Percentiles rank a stretch among this genome's conserved stretches.
Evolutionary conservation across 2,113 vertebrate species (phyloP).

Genomic region (Ginglymostoma cirratum): DNA sequence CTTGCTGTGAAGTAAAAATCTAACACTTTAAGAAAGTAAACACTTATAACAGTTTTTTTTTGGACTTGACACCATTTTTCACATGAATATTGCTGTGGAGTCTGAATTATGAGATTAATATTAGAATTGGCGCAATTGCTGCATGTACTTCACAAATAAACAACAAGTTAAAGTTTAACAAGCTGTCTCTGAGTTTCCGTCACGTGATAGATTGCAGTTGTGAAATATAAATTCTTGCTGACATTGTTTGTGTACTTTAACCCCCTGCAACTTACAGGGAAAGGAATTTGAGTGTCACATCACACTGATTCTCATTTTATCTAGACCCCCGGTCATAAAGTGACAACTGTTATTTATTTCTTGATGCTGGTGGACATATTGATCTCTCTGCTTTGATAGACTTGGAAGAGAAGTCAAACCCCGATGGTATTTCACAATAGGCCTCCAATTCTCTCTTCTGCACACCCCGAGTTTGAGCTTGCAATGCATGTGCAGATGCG

Average conservation of each 20-base stretch:
- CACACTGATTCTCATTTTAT: background rate
- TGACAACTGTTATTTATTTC: background rate
- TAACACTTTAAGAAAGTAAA: background rate
- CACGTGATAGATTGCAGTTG: constrained; percentile 21
- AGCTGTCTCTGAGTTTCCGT: constrained; percentile 1
- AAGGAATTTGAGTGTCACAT: background rate
- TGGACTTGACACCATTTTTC: background rate
- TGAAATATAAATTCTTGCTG: constrained; percentile 37
- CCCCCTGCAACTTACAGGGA: constrained; percentile 8
- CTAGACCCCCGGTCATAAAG: background rate
- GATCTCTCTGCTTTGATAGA: background rate
- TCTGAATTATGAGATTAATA: background rate
- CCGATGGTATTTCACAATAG: background rate
- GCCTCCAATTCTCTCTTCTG: background rate
- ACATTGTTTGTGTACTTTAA: constrained; percentile 36
- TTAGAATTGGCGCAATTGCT: constrained; percentile 3
- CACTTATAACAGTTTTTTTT: background rate
- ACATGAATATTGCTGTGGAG: background rate
- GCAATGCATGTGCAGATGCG: background rate
- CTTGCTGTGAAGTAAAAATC: background rate
- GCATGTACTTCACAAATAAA: constrained; percentile 14
- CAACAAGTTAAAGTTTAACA: constrained; percentile 37
- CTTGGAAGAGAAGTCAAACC: background rate
- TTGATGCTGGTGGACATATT: background rate
- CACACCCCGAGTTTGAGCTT: background rate